phyloP scores from a whole-genome alignment of 2,113 vertebrate genomes.

The Pseudorasbora parva region DNA sequence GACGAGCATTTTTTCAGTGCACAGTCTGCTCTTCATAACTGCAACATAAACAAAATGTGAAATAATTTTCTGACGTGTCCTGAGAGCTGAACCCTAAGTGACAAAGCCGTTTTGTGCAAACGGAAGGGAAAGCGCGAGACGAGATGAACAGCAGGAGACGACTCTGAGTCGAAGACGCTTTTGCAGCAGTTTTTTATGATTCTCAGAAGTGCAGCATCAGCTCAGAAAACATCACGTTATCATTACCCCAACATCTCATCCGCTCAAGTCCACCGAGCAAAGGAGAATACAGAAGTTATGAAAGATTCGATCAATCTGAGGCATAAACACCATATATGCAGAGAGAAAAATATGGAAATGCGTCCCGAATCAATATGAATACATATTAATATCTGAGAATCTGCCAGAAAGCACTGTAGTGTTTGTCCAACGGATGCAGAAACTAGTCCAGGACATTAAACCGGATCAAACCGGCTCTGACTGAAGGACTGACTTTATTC shows the following conservation, averaged over 20 bases:
- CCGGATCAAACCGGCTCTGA: not conserved
- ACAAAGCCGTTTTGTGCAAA: not conserved
- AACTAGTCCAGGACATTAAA: not conserved
- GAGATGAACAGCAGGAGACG: not conserved
- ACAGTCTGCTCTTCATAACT: too few species aligned
- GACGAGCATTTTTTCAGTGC: too few species aligned
- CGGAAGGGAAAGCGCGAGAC: not conserved
- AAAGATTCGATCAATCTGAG: conserved; percentile 40
- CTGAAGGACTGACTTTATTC: too few species aligned
- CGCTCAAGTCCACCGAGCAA: too few species aligned
- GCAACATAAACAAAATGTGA: too few species aligned
- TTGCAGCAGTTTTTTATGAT: not conserved
- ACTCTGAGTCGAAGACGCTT: not conserved
- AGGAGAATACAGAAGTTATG: too few species aligned
- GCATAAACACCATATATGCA: conserved; percentile 58
- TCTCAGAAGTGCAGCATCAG: conserved; percentile 3
- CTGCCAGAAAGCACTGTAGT: not conserved
- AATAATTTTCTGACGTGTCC: too few species aligned
- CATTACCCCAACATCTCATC: not conserved
- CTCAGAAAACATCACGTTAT: not conserved
- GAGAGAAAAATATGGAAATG: conserved; percentile 69
- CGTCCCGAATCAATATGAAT: conserved; percentile 59
- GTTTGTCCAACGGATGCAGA: conserved; percentile 18
- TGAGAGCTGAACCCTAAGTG: too few species aligned
- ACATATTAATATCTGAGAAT: conserved; percentile 70